A percentile compares a stretch with the other conserved stretches of the same genome.
Evolutionary conservation across 2,888 invertebrate genomes (phyloP).

Genomic region (Synergus itoensis): DNA sequence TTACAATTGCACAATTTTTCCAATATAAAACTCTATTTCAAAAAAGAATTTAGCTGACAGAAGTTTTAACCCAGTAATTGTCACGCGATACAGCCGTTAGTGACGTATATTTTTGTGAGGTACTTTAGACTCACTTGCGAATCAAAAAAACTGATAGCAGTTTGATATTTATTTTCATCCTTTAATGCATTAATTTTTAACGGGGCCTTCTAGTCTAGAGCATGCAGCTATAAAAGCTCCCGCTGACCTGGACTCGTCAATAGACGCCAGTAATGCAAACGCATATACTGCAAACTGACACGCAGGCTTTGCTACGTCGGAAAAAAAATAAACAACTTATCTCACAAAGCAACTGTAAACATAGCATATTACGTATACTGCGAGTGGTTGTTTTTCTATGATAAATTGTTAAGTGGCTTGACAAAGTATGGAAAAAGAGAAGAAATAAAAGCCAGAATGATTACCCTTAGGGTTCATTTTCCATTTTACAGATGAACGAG

Average conservation of each 20-base stretch:
- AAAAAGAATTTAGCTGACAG: neutral
- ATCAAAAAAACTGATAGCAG: neutral
- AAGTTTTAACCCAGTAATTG: neutral
- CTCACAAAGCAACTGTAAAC: neutral
- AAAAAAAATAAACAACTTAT: constrained; percentile 9
- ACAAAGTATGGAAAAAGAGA: neutral
- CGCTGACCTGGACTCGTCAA: neutral
- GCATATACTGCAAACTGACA: constrained; percentile 1
- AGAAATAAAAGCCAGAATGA: neutral
- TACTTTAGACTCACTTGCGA: neutral
- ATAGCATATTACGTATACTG: neutral
- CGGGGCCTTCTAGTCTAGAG: neutral
- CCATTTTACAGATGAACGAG: neutral
- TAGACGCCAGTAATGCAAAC: constrained; percentile 5
- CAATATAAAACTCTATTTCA: neutral
- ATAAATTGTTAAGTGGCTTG: neutral
- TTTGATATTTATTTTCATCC: neutral
- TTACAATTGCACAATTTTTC: neutral
- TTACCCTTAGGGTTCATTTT: constrained; percentile 26
- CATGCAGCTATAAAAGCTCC: neutral
- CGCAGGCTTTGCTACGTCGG: neutral
- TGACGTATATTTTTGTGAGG: neutral
- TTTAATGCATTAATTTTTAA: neutral
- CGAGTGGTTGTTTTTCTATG: neutral
- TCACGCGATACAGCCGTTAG: neutral